A percentile compares a stretch with the other conserved stretches of the same genome.
phyloP scores from a whole-genome alignment of 2,113 vertebrate species.

The Chaetura pelagica region DNA sequence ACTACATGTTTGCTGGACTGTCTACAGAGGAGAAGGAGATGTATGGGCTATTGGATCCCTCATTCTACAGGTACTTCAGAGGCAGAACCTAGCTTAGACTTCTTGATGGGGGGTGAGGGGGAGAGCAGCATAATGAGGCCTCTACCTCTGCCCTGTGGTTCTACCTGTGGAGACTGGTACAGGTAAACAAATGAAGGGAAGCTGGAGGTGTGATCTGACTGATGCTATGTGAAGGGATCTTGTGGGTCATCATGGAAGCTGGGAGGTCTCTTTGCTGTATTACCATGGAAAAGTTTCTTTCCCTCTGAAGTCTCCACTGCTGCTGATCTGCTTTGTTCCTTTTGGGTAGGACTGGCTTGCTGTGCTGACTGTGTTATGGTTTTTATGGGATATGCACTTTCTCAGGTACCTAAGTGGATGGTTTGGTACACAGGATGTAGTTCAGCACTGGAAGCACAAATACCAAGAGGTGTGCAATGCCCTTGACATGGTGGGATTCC shows the following conservation, averaged over 20 bases:
- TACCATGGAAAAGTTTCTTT: not conserved
- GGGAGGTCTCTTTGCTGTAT: not conserved
- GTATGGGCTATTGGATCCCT: conserved; percentile 78
- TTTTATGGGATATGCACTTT: conserved; percentile 32
- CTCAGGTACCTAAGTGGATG: conserved; percentile 76
- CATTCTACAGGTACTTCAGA: conserved; percentile 74
- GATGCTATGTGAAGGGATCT: not conserved
- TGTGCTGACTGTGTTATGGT: not conserved
- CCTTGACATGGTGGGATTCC: conserved; percentile 83
- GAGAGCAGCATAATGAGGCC: not conserved
- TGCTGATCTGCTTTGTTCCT: not conserved
- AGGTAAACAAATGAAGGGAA: not conserved
- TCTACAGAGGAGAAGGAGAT: conserved; percentile 75
- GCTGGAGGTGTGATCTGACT: not conserved
- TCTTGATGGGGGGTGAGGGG: not conserved
- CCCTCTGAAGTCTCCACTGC: not conserved
- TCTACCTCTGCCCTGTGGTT: not conserved
- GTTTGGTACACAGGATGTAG: conserved; percentile 58
- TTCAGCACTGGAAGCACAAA: conserved; percentile 70
- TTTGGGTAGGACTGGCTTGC: not conserved
- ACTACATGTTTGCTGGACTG: conserved; percentile 82
- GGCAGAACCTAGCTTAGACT: not conserved
- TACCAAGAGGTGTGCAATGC: conserved; percentile 79
- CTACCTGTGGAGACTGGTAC: not conserved
- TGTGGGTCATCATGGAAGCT: not conserved